Evolutionary conservation across 2,888 invertebrate genomes (phyloP).

Genomic region (Watsonalla cultraria): DNA sequence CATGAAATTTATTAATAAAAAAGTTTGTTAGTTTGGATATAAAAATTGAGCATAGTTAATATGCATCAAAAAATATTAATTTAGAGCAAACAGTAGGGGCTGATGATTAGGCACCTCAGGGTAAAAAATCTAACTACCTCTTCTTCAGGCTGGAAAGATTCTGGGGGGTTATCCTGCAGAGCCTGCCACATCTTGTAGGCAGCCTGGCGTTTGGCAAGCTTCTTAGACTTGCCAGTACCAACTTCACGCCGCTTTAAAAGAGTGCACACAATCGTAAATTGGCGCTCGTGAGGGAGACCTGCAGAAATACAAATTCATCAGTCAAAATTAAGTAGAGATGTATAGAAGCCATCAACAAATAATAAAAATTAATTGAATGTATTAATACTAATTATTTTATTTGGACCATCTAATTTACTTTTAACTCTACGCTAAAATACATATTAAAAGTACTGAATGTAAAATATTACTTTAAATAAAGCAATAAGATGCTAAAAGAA

Average conservation of each 20-base stretch:
- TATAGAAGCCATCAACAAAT: too few species aligned
- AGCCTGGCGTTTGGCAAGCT: constrained; percentile 96
- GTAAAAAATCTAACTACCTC: constrained; percentile 64
- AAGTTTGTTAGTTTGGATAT: too few species aligned
- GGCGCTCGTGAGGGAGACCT: constrained; percentile 94
- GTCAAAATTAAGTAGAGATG: too few species aligned
- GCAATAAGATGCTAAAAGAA: too few species aligned
- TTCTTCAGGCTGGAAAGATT: constrained; percentile 82
- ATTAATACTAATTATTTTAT: too few species aligned
- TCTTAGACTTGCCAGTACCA: constrained; percentile 96
- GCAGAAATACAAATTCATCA: constrained; percentile 17
- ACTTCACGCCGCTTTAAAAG: constrained; percentile 91
- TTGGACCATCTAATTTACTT: too few species aligned
- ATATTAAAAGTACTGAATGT: too few species aligned
- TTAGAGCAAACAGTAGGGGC: not conserved
- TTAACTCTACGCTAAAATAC: too few species aligned
- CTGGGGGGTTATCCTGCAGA: constrained; percentile 87
- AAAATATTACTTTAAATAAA: too few species aligned
- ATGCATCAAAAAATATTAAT: not conserved
- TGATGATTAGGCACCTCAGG: not conserved
- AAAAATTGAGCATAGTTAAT: too few species aligned
- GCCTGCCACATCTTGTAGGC: constrained; percentile 96
- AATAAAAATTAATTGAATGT: too few species aligned
- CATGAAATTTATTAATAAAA: too few species aligned
- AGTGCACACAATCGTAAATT: constrained; percentile 95